Evolutionary conservation across 2,113 vertebrate species (phyloP).

Genomic region (Charina bottae): DNA sequence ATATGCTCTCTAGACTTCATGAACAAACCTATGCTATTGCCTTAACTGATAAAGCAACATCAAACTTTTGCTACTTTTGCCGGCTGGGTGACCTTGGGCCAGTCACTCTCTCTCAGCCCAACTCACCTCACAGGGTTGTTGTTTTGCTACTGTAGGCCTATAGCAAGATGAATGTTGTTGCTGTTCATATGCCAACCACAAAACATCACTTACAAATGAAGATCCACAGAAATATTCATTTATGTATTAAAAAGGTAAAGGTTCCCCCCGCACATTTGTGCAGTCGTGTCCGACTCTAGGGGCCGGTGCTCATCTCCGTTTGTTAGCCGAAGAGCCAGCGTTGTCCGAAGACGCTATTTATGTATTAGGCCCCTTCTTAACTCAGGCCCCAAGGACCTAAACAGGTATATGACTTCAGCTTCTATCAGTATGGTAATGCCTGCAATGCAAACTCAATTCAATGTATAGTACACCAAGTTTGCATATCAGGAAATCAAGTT

Average conservation of each 20-base stretch:
- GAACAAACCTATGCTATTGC: background rate
- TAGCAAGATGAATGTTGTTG: background rate
- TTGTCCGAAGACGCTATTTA: too few species aligned
- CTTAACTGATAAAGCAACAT: background rate
- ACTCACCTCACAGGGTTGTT: too few species aligned
- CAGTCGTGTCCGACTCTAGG: too few species aligned
- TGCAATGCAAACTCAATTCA: background rate
- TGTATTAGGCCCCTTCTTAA: background rate
- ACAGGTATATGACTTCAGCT: background rate
- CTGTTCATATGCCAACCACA: background rate
- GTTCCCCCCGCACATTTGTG: too few species aligned
- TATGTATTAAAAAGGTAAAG: too few species aligned
- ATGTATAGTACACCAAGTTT: background rate
- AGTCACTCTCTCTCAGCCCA: too few species aligned
- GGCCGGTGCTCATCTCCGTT: too few species aligned
- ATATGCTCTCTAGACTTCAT: background rate
- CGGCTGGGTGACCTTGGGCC: too few species aligned
- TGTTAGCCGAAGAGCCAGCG: too few species aligned
- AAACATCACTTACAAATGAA: background rate
- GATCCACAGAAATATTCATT: background rate
- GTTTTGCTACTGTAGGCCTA: background rate
- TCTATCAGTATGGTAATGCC: background rate
- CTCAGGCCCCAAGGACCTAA: background rate
- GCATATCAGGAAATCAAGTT: background rate
- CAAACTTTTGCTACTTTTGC: background rate